Evolutionary conservation across 2,113 vertebrate genomes (phyloP).

Genomic region (Pluvialis apricaria): DNA sequence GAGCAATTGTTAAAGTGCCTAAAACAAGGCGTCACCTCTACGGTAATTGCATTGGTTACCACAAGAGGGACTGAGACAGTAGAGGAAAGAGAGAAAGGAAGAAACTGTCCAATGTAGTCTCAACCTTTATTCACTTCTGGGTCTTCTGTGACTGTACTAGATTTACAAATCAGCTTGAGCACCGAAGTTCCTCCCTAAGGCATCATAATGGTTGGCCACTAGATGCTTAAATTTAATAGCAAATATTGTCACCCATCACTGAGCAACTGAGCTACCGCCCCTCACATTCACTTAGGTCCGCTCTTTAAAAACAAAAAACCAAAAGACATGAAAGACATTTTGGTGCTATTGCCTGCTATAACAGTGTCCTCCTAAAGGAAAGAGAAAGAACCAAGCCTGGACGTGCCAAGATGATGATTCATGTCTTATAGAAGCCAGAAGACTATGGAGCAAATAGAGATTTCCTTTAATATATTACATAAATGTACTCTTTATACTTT

Average conservation of each 20-base stretch:
- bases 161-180: neutral
- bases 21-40: fast-evolving
- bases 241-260: neutral
- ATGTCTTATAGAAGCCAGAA: neutral
- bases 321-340: too few species aligned
- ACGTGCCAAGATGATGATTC: neutral
- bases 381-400: neutral
- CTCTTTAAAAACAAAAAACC: neutral
- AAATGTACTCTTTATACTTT: neutral
- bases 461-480: neutral
- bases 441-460: neutral
- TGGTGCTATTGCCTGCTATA: too few species aligned
- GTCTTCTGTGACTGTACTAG: neutral
- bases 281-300: neutral
- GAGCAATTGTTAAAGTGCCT: neutral
- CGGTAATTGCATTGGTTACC: neutral
- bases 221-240: neutral
- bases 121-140: neutral
- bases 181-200: neutral
- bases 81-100: neutral
- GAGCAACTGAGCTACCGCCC: neutral
- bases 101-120: neutral
- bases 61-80: neutral
- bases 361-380: neutral
- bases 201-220: neutral